These are phyloP conservation scores for Eustalomyia histrio DNA, from an alignment of 2,888 invertebrate species.

Conservation along the genomic window DNA sequence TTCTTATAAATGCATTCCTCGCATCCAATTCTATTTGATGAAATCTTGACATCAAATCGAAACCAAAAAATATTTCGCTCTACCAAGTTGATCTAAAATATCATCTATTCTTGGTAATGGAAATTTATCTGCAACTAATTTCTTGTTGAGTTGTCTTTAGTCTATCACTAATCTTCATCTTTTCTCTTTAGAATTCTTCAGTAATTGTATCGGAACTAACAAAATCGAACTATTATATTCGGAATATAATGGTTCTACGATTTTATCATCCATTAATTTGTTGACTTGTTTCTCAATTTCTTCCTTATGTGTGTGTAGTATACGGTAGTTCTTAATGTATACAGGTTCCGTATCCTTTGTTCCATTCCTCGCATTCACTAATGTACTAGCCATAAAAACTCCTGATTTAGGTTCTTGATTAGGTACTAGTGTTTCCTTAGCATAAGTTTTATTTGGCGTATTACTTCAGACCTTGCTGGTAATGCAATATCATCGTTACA, in stretches of 20 bases:
- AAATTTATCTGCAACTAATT: not conserved
- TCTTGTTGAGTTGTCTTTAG: too few species aligned
- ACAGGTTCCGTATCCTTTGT: conserved; percentile 11
- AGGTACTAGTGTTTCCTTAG: not conserved
- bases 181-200: too few species aligned
- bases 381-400: conserved; percentile 8
- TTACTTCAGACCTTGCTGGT: conserved; percentile 29
- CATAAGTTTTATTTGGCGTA: conserved; percentile 9
- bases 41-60: conserved; percentile 23
- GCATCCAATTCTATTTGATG: not conserved
- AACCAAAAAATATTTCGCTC: conserved; percentile 30
- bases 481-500: not conserved
- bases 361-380: conserved; percentile 28
- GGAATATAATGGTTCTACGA: too few species aligned
- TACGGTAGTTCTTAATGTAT: conserved; percentile 40
- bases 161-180: too few species aligned
- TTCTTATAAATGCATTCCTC: too few species aligned
- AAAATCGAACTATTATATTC: too few species aligned
- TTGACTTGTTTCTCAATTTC: conserved; percentile 41
- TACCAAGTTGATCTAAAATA: conserved; percentile 5
- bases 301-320: conserved; percentile 26
- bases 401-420: conserved; percentile 11
- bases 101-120: too few species aligned
- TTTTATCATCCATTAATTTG: conserved; percentile 21
- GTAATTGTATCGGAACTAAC: too few species aligned